These are phyloP conservation scores for Drosophila persimilis DNA, from an alignment of 1,140 invertebrate genomes.

Conservation along the genomic window DNA sequence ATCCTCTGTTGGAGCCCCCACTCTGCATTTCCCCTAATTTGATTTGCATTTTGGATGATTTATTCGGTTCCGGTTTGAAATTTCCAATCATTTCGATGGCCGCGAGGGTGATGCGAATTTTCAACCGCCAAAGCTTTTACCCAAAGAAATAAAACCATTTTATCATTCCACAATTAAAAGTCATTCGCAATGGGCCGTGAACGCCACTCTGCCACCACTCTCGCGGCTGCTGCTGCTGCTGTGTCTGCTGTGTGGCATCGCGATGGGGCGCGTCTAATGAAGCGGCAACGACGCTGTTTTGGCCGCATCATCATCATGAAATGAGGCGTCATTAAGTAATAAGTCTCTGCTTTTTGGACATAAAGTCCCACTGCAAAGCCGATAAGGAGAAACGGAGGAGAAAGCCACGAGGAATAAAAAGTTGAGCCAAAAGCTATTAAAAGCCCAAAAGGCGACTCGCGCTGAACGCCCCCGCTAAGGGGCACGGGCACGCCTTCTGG, in stretches of 20 bases:
- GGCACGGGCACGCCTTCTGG: too few relatives aligned
- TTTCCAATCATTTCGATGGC: background rate
- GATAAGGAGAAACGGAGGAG: slow-evolving; percentile 11
- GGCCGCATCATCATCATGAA: slow-evolving; percentile 42
- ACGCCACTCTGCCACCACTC: slow-evolving; percentile 8
- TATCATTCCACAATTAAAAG: slow-evolving; percentile 60
- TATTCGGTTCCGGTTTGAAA: background rate
- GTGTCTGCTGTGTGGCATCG: slow-evolving; percentile 36
- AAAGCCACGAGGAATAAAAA: slow-evolving; percentile 37
- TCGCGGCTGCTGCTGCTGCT: background rate
- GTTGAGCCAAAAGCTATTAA: slow-evolving; percentile 68
- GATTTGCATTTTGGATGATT: background rate
- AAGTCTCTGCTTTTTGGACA: slow-evolving; percentile 56
- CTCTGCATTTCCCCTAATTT: background rate
- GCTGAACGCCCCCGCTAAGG: background rate
- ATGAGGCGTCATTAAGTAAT: slow-evolving; percentile 78
- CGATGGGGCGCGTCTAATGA: slow-evolving; percentile 61
- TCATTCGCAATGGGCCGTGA: slow-evolving; percentile 58
- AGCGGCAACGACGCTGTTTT: slow-evolving; percentile 56
- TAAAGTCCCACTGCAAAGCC: slow-evolving; percentile 3
- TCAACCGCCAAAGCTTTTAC: background rate
- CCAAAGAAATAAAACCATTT: slow-evolving; percentile 26
- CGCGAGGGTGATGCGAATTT: background rate
- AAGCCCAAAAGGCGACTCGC: slow-evolving; percentile 12
- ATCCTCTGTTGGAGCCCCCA: too few relatives aligned